These are phyloP conservation scores for Yponomeuta sedellus DNA, from an alignment of 2,888 invertebrate species.

Conservation along the genomic window DNA sequence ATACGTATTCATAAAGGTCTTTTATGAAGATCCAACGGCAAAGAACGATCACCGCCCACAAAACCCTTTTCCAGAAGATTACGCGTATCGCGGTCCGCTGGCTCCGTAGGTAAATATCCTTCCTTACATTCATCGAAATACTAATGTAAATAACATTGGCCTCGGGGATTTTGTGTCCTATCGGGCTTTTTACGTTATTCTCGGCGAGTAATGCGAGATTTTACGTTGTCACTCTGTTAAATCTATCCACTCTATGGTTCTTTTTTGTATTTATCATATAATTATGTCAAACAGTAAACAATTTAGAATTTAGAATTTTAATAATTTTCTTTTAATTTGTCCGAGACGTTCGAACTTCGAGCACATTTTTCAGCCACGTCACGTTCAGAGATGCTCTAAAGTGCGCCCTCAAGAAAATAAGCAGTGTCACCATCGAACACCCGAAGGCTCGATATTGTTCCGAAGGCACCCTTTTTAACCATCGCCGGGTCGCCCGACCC, in stretches of 20 bases:
- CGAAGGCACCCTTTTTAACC: conserved; percentile 61
- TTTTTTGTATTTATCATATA: no score
- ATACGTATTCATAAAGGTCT: conserved; percentile 14
- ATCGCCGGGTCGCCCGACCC: conserved; percentile 45
- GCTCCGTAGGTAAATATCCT: conserved; percentile 44
- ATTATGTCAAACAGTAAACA: no score
- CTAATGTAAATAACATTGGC: conserved; percentile 61
- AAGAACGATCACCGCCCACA: conserved; percentile 28
- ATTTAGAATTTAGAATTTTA: no score
- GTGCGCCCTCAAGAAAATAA: conserved; percentile 22
- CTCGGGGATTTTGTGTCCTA: conserved; percentile 43
- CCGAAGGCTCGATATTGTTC: conserved; percentile 40
- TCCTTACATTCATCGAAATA: conserved; percentile 55
- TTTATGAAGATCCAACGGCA: conserved; percentile 21
- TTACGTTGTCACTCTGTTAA: conserved; percentile 1
- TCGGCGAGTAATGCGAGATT: conserved; percentile 16
- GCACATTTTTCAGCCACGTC: conserved; percentile 19
- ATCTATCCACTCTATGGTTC: not conserved
- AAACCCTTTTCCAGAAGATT: conserved; percentile 63
- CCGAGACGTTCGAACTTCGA: not conserved
- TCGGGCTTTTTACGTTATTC: conserved; percentile 30
- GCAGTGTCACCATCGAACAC: conserved; percentile 38
- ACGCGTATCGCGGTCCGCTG: conserved; percentile 50
- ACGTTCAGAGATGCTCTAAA: conserved; percentile 24
- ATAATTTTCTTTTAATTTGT: not conserved